Evolutionary conservation across 2,113 vertebrate species (phyloP), one percentile per base, ranked within the genome.

Genomic region (Lasiurus cinereus): DNA sequence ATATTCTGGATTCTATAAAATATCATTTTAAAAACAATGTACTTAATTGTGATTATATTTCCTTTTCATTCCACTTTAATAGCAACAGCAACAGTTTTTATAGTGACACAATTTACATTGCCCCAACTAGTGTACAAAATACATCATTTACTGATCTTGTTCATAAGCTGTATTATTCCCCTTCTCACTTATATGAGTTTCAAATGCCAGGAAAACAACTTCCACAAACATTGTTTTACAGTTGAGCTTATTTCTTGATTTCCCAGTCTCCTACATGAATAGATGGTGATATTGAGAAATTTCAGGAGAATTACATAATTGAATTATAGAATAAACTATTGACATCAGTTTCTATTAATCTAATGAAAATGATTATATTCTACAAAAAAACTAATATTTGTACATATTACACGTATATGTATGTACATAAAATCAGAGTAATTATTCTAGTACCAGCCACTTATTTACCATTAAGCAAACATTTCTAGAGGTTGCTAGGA

Each of bases 1-100:
- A 59, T 36, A 95, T 79, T 89, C 76, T 50, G 11, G 74, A 77
- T 84, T 36, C 50, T 92, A 62, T 50, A 74, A 91, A 87, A 56
- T 1, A 83, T 62, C 22, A 31, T 39, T 87, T 62, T 69, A 59
- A 59, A 73, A 88, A 59, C 62, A 77, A 54, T 36, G 54, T 24
- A 77, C 56, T 76, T 88, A 76, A 8, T 11, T 1, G 83, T 36
- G 6, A 8, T 70, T 83, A 16, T 67, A 90, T 85, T 83, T 46
- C 1, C 10, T 27, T 90, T 92, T 92, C 10, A 86, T 83, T 94
- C 21, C 27, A 80, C 43, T 64, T 92, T 19, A 66, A 14, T 86
- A 56, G 56, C 43, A 86, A 15, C 2, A 52, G 76, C 64, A 93
- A 66, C 16, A 74, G 29, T 70, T 18, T 88, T 5, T 43, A 24